Evolutionary conservation across 2,113 vertebrate genomes (phyloP).

Genomic region (Syngnathus typhle): DNA sequence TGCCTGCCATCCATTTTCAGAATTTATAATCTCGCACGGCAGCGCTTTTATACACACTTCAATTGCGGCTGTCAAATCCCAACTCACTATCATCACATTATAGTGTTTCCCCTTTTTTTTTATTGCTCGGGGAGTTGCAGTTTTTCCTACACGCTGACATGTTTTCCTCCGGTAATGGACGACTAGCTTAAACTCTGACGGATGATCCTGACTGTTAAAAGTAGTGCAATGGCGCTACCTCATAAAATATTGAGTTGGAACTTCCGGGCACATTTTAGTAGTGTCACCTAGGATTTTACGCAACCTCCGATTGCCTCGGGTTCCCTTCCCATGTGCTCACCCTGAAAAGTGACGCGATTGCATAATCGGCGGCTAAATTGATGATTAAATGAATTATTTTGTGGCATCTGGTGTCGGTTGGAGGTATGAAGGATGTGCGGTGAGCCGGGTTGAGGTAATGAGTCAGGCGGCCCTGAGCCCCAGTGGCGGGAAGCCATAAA

Average conservation of each 20-base stretch:
- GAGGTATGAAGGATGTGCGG: conserved; percentile 39
- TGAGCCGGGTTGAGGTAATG: conserved; percentile 37
- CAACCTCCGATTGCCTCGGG: conserved; percentile 20
- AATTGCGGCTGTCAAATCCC: conserved; percentile 51
- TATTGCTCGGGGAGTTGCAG: not conserved
- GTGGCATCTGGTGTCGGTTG: conserved; percentile 15
- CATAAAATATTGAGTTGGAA: not conserved
- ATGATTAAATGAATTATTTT: not conserved
- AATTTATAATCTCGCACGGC: conserved; percentile 42
- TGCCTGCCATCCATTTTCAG: conserved; percentile 26
- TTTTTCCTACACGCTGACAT: not conserved
- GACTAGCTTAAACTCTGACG: not conserved
- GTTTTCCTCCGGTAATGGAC: not conserved
- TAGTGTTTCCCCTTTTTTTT: not conserved
- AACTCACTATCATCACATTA: not conserved
- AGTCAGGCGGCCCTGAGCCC: conserved; percentile 33
- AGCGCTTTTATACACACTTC: conserved; percentile 31
- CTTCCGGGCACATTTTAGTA: not conserved
- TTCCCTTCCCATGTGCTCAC: conserved; percentile 9
- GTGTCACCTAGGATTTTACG: conserved; percentile 12
- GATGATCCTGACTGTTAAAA: not conserved
- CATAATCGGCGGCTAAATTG: not conserved
- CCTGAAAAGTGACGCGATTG: not conserved
- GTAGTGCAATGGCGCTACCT: not conserved
- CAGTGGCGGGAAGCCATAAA: conserved; percentile 37